phyloP scores from a whole-genome alignment of 2,113 vertebrate genomes.

The Isichthys henryi region DNA sequence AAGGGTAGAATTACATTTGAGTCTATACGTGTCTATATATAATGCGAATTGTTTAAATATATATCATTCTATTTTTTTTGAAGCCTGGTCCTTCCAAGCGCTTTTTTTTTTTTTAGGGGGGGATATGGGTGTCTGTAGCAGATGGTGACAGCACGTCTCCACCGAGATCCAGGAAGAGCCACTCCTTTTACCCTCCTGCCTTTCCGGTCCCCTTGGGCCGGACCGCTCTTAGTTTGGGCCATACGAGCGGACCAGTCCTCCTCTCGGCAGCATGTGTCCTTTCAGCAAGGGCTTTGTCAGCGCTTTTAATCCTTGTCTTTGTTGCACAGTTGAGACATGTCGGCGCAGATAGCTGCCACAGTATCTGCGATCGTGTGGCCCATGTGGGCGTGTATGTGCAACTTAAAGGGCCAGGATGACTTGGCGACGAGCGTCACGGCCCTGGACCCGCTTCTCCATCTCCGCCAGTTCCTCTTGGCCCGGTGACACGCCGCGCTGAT shows the following conservation, averaged over 20 bases:
- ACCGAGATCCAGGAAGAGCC: background rate
- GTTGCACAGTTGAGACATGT: background rate
- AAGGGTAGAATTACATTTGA: background rate
- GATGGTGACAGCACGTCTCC: constrained; percentile 3
- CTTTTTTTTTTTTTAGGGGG: background rate
- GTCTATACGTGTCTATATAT: background rate
- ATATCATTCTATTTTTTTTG: background rate
- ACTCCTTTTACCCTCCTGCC: background rate
- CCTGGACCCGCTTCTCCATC: background rate
- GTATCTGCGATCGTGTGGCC: background rate
- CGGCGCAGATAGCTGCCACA: background rate
- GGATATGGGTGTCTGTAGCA: background rate
- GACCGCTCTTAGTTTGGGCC: background rate
- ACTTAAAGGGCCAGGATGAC: background rate
- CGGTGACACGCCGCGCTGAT: background rate
- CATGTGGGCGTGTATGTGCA: background rate
- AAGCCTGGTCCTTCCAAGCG: background rate
- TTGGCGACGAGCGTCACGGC: background rate
- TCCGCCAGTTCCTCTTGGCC: background rate
- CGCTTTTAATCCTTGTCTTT: background rate
- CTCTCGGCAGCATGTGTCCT: background rate
- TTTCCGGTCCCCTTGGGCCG: background rate
- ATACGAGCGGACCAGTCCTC: background rate
- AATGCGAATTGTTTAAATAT: background rate
- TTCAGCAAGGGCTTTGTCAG: background rate